These are phyloP conservation scores for Myotis vivesi DNA, from an alignment of 2,797 vertebrate genomes.

Conservation along the genomic window DNA sequence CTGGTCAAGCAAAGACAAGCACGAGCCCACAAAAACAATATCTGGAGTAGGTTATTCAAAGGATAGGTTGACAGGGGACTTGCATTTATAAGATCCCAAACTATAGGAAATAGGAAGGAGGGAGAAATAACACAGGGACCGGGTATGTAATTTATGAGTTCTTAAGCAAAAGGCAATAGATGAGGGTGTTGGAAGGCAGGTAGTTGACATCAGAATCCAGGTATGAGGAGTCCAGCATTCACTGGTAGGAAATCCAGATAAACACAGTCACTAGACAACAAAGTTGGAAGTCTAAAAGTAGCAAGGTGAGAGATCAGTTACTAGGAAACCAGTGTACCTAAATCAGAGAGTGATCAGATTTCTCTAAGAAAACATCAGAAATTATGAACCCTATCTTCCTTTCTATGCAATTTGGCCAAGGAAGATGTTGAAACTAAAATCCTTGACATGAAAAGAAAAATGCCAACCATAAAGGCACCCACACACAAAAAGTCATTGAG, in stretches of 20 bases:
- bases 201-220: background rate
- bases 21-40: background rate
- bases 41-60: background rate
- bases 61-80: background rate
- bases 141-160: background rate
- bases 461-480: background rate
- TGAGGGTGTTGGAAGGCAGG: background rate
- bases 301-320: constrained; percentile 39
- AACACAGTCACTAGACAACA: constrained; percentile 54
- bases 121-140: background rate
- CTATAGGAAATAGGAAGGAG: background rate
- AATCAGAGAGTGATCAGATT: background rate
- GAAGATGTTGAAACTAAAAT: constrained; percentile 6
- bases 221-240: background rate
- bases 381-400: background rate
- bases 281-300: constrained; percentile 23
- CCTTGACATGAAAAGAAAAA: background rate
- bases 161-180: background rate
- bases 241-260: constrained; percentile 39
- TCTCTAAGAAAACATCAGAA: constrained; percentile 11
- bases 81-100: background rate
- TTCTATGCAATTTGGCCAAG: background rate
- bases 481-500: background rate
- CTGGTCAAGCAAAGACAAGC: background rate
- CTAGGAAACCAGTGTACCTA: constrained; percentile 4